Conservation (phyloP, 2,797 vertebrate genomes). For the Aphelocoma californica region DNA sequence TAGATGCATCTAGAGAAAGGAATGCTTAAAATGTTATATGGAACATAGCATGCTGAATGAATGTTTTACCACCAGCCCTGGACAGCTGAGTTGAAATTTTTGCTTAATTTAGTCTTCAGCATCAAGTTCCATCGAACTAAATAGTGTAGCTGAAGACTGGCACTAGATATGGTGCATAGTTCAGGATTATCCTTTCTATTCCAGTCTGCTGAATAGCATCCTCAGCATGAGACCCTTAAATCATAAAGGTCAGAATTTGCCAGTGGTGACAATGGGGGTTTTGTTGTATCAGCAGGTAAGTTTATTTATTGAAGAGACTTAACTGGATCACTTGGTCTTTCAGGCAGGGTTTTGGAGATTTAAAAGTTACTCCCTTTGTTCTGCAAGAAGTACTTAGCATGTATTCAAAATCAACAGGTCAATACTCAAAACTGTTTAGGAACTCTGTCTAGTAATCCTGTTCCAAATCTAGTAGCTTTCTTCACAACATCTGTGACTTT, state of each 20-base stretch:
- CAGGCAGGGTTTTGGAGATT: neutral
- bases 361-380: neutral
- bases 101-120: conserved; percentile 3
- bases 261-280: neutral
- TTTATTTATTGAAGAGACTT: neutral
- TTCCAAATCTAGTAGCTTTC: neutral
- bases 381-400: neutral
- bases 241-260: neutral
- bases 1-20: neutral
- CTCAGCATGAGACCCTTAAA: neutral
- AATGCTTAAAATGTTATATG: neutral
- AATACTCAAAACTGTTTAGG: neutral
- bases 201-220: neutral
- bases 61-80: neutral
- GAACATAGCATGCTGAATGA: neutral
- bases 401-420: neutral
- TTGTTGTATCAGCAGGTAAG: neutral
- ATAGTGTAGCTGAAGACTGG: neutral
- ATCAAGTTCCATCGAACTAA: neutral
- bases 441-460: neutral
- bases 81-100: neutral
- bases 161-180: neutral
- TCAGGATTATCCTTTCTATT: neutral
- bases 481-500: neutral
- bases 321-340: neutral